Evolutionary conservation across 2,113 vertebrate species (phyloP).

Genomic region (Vimba vimba): DNA sequence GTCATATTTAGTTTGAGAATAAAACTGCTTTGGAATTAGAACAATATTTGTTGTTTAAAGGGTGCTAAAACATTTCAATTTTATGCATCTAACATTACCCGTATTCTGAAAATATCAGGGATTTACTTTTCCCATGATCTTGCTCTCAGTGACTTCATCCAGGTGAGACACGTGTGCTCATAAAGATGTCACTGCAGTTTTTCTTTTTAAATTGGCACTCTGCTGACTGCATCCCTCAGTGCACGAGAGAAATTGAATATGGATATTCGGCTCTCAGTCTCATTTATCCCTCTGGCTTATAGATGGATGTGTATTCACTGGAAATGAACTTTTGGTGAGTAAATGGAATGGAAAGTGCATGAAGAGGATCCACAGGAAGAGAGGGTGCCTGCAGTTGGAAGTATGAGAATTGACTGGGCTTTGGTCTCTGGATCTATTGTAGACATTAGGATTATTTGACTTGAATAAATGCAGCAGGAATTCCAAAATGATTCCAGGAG

Average conservation of each 20-base stretch:
- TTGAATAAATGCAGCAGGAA: background rate
- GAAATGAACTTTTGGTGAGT: constrained; percentile 35
- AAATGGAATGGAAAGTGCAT: constrained; percentile 33
- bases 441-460: constrained; percentile 1
- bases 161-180: constrained; percentile 62
- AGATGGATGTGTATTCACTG: constrained; percentile 39
- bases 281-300: constrained; percentile 46
- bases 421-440: constrained; percentile 12
- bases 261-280: constrained; percentile 52
- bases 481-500: constrained; percentile 23
- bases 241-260: constrained; percentile 55
- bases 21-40: too few relatives aligned
- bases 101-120: constrained; percentile 15
- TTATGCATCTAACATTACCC: too few relatives aligned
- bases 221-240: constrained; percentile 72
- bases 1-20: too few relatives aligned
- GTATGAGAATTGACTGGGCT: constrained; percentile 7
- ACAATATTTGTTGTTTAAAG: too few relatives aligned
- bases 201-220: constrained; percentile 70
- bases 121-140: constrained; percentile 25
- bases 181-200: constrained; percentile 71
- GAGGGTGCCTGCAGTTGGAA: background rate
- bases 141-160: constrained; percentile 10
- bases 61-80: too few relatives aligned
- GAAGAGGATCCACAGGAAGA: constrained; percentile 6